phyloP scores from a whole-genome alignment of 1,140 invertebrate genomes.

The Sitophilus oryzae region DNA sequence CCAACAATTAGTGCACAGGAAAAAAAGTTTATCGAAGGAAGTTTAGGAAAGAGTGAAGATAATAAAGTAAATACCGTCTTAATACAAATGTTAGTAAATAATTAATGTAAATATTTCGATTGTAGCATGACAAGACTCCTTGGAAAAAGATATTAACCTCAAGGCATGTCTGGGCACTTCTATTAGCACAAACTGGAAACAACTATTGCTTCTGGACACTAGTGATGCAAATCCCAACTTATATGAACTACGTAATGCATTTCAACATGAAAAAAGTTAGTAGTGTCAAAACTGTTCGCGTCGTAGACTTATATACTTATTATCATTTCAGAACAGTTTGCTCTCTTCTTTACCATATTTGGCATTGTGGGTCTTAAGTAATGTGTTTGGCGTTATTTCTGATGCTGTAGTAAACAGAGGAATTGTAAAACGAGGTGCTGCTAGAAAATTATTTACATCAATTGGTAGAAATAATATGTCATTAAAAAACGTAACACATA shows the following conservation, averaged over 20 bases:
- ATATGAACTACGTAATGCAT: conserved; percentile 74
- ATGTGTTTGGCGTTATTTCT: conserved; percentile 56
- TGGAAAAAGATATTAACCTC: conserved; percentile 73
- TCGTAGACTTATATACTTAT: no score
- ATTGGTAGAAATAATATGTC: conserved; percentile 46
- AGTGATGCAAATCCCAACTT: conserved; percentile 84
- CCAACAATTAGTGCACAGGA: conserved; percentile 56
- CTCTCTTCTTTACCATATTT: conserved; percentile 74
- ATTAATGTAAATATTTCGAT: neutral
- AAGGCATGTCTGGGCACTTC: conserved; percentile 73
- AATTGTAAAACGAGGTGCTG: conserved; percentile 46
- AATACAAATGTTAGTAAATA: neutral
- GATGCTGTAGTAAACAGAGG: conserved; percentile 56
- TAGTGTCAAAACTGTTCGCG: no score
- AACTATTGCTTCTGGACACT: conserved; percentile 92
- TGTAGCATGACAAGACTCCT: conserved; percentile 49
- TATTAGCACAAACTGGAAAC: conserved; percentile 75
- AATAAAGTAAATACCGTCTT: neutral
- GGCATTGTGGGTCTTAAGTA: conserved; percentile 60
- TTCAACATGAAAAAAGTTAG: conserved; percentile 61
- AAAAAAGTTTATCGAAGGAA: conserved; percentile 54
- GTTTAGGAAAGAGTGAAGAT: conserved; percentile 12
- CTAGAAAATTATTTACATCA: conserved; percentile 60
- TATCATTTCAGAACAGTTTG: conserved; percentile 58
- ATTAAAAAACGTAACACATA: conserved; percentile 46